phyloP scores from a whole-genome alignment of 2,797 vertebrate genomes.

The Acanthis flammea region DNA sequence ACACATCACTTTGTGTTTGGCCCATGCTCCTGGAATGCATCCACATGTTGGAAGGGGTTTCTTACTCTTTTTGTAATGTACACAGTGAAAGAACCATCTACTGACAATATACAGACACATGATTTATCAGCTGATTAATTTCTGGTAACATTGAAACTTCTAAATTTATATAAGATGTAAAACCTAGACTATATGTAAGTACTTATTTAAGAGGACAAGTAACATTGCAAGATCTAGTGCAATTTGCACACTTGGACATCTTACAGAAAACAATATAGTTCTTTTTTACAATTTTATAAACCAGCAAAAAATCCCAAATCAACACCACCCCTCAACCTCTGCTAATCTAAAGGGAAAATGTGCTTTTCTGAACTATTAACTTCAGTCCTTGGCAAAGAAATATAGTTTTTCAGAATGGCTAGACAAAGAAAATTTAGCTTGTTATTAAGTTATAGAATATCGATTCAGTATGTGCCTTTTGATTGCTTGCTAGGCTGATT shows the following conservation, averaged over 20 bases:
- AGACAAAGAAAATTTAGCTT: conserved; percentile 14
- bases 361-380: not conserved
- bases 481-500: not conserved
- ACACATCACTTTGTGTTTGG: not conserved
- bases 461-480: not conserved
- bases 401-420: not conserved
- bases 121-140: not conserved
- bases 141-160: not conserved
- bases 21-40: not conserved
- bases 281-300: not conserved
- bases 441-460: not conserved
- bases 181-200: not conserved
- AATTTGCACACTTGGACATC: not conserved
- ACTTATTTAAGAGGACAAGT: not conserved
- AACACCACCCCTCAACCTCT: not conserved
- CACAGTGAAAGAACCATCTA: not conserved
- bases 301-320: not conserved
- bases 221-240: not conserved
- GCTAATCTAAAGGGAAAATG: not conserved
- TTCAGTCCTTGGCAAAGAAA: not conserved
- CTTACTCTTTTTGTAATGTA: not conserved
- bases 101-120: not conserved
- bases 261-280: not conserved
- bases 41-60: not conserved
- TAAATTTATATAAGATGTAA: not conserved